Percentiles rank a stretch among this genome's conserved stretches.
Conservation (phyloP, 2,888 invertebrate species). For the Eilema depressum region DNA sequence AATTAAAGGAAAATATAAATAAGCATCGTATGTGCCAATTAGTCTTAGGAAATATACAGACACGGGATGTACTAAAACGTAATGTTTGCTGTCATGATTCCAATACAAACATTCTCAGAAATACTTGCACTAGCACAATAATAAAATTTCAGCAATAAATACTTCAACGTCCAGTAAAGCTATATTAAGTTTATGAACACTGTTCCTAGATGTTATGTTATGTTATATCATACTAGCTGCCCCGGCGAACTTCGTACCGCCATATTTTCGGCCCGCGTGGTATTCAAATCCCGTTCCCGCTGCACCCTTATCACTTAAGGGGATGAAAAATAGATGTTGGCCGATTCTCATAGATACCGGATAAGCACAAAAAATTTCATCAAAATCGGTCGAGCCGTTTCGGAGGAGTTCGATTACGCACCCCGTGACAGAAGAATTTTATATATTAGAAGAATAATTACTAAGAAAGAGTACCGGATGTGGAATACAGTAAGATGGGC, state of each 20-base stretch:
- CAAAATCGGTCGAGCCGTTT: no score
- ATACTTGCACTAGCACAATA: conserved; percentile 21
- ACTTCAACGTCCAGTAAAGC: conserved; percentile 40
- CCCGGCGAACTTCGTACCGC: no score
- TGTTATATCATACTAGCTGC: no score
- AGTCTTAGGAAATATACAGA: conserved; percentile 30
- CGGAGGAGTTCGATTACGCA: no score
- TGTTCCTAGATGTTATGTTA: conserved; percentile 38
- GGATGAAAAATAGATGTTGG: no score
- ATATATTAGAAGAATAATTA: conserved; percentile 35
- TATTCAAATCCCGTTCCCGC: no score
- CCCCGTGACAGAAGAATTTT: no score
- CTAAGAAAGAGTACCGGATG: background rate
- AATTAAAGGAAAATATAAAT: conserved; percentile 24
- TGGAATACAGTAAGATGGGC: background rate
- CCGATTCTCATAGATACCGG: no score
- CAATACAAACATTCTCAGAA: conserved; percentile 39
- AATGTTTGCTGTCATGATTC: conserved; percentile 32
- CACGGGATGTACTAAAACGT: conserved; percentile 50
- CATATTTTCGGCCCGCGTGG: no score
- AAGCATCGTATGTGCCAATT: conserved; percentile 39
- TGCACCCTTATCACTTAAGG: no score
- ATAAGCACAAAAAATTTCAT: no score
- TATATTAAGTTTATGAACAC: conserved; percentile 48
- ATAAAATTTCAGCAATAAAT: conserved; percentile 43